phyloP scores from a whole-genome alignment of 2,113 vertebrate species.

The Lampris incognitus region DNA sequence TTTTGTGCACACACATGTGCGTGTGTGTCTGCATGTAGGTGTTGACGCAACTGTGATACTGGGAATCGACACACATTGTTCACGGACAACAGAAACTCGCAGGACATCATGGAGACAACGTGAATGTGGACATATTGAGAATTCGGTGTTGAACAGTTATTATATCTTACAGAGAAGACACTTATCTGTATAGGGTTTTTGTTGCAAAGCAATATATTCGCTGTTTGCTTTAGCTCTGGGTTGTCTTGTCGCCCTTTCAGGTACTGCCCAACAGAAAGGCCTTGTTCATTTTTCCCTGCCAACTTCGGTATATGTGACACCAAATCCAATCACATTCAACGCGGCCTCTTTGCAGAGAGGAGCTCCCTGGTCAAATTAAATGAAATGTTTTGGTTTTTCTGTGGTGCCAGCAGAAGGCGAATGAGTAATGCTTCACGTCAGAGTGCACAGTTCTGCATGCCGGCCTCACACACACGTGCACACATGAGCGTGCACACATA shows the following conservation, averaged over 20 bases:
- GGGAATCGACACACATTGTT: not conserved
- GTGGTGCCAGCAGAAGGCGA: slow-evolving; percentile 54
- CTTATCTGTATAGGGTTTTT: not conserved
- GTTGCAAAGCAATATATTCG: slow-evolving; percentile 5
- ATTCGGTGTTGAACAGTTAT: not conserved
- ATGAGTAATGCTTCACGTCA: slow-evolving; percentile 25
- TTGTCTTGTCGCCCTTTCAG: slow-evolving; percentile 20
- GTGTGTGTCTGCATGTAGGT: not conserved
- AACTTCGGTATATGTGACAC: slow-evolving; percentile 25
- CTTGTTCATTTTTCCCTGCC: slow-evolving; percentile 9
- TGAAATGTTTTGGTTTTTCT: slow-evolving; percentile 45
- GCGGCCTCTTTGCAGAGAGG: slow-evolving; percentile 45
- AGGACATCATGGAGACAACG: not conserved
- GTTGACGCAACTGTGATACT: no score
- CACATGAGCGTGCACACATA: not conserved
- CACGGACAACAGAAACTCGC: not conserved
- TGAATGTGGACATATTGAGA: not conserved
- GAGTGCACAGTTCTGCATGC: no score
- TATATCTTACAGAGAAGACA: not conserved
- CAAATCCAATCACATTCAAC: slow-evolving; percentile 48
- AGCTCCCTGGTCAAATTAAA: slow-evolving; percentile 58
- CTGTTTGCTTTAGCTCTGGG: not conserved
- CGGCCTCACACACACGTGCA: not conserved
- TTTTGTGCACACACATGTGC: not conserved
- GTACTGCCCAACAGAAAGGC: slow-evolving; percentile 20